These are phyloP conservation scores for Trichomalopsis sarcophagae DNA, from an alignment of 1,140 invertebrate species.

Conservation along the genomic window DNA sequence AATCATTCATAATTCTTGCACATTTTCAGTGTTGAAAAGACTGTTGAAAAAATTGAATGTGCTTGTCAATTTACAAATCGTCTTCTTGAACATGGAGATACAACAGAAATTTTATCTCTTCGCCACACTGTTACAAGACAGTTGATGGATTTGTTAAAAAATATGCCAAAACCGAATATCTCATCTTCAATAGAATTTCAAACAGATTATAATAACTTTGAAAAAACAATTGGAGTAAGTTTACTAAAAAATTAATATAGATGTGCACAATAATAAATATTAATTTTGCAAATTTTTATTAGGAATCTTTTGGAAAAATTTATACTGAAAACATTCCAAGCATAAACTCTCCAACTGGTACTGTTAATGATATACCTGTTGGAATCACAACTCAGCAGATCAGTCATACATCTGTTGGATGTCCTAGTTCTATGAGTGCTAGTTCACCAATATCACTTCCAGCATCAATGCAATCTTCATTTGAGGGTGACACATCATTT, in stretches of 20 bases:
- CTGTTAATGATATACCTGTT: slow-evolving; percentile 54
- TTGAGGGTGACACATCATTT: slow-evolving; percentile 79
- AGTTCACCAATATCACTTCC: slow-evolving; percentile 81
- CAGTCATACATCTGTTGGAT: slow-evolving; percentile 70
- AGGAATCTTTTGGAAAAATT: slow-evolving; percentile 84
- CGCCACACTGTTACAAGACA: slow-evolving; percentile 86
- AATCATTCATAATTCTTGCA: slow-evolving; percentile 34
- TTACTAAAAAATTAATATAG: slow-evolving; percentile 51
- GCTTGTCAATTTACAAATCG: slow-evolving; percentile 88
- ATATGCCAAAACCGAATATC: slow-evolving; percentile 85
- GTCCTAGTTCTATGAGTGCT: slow-evolving; percentile 76
- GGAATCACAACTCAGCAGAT: slow-evolving; percentile 60
- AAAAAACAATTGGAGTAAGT: slow-evolving; percentile 77
- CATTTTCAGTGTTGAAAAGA: slow-evolving; percentile 81
- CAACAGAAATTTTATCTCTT: slow-evolving; percentile 87
- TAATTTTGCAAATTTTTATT: slow-evolving; percentile 60
- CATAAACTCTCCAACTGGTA: slow-evolving; percentile 27
- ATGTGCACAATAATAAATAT: background rate
- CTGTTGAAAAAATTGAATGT: slow-evolving; percentile 87
- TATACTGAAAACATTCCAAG: slow-evolving; percentile 76
- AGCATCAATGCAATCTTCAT: slow-evolving; percentile 84
- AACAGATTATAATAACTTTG: slow-evolving; percentile 87
- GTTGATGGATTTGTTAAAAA: slow-evolving; percentile 85
- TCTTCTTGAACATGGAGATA: slow-evolving; percentile 87
- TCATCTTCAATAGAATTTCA: slow-evolving; percentile 88